A percentile compares a stretch with the other conserved stretches of the same genome.
Evolutionary conservation across 2,888 invertebrate genomes (phyloP).

Genomic region (Catocala sponsa): DNA sequence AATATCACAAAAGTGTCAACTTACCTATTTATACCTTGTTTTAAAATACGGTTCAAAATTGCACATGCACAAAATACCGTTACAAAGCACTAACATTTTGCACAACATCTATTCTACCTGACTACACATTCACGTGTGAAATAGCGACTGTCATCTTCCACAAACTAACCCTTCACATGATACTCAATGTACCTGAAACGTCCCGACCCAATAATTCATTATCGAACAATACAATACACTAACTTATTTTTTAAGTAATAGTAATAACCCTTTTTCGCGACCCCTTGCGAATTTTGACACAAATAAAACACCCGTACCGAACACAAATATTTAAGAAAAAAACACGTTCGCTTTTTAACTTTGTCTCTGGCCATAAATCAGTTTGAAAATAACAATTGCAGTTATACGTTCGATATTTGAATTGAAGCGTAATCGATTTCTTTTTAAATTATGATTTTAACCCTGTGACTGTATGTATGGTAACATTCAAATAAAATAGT

Average conservation of each 20-base stretch:
- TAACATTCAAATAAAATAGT: neutral
- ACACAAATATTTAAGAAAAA: conserved; percentile 86
- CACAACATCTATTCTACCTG: conserved; percentile 62
- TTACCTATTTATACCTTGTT: neutral
- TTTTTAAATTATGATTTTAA: conserved; percentile 39
- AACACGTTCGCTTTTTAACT: conserved; percentile 71
- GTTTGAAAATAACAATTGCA: conserved; percentile 76
- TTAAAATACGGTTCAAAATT: neutral
- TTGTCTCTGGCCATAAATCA: conserved; percentile 85
- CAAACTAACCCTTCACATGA: conserved; percentile 83
- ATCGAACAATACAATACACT: conserved; percentile 81
- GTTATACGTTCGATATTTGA: conserved; percentile 76
- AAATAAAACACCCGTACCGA: conserved; percentile 86
- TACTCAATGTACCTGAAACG: conserved; percentile 86
- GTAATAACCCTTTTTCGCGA: conserved; percentile 84
- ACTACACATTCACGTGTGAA: conserved; percentile 83
- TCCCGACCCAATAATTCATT: conserved; percentile 88
- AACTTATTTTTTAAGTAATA: conserved; percentile 83
- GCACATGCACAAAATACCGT: conserved; percentile 15
- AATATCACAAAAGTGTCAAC: too few relatives aligned
- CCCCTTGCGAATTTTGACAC: conserved; percentile 85
- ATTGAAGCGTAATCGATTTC: conserved; percentile 77
- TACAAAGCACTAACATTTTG: conserved; percentile 24
- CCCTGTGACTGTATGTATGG: neutral
- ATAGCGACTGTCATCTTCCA: conserved; percentile 78